Base-by-base conservation (phyloP, 2,888 invertebrate genomes). In the Thyatira batis region DNA sequence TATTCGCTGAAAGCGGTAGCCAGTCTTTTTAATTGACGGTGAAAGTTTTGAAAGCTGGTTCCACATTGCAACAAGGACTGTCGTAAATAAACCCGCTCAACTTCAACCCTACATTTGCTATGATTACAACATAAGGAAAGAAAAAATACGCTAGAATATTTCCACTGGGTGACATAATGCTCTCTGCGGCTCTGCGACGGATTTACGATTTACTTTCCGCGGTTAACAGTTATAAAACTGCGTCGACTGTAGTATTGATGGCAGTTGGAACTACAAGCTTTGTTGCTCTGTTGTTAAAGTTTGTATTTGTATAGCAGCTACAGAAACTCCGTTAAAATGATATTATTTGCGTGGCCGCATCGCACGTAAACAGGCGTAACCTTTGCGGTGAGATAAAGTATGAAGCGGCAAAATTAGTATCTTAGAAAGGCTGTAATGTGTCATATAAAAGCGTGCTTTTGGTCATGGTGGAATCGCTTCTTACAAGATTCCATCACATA, bases 41-140 rank as follows among this genome's bases (percentile, higher is more conserved):
- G 85, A 87, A 86, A 87, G 87, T 86, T 82, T 76, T 66, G 82
- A 82, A 85, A 83, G 82, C 71, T 65, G 71, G 54, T 60, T 55
- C 59, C 57, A 45, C 57, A 58, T 81, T 80, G 75, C 75, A 74
- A 80, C 73, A 78, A 69, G 68, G 50, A 57, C 61, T 17, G 49
- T 33, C 25, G 39, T 30, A 17, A 30, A 49, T 28, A 20, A 30
- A 20, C 20, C 20, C 6, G 30, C 1, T 28, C 13, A 9, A 45
- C 11, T 5, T n/a, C n/a, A 23, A 5, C 45, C 45, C n/a, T 20
- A 21, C n/a, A 17, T 17, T 1, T 17, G 17, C 39, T 39, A 39
- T 39, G 17, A 39, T 39, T 39, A 39, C 39, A 39, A 39, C 6
- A 17, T 39, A 39, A 39, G 17, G 2, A 17, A 57, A 54, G 49